Evolutionary conservation across 2,888 invertebrate species (phyloP).

Genomic region (Synanthedon myopaeformis): DNA sequence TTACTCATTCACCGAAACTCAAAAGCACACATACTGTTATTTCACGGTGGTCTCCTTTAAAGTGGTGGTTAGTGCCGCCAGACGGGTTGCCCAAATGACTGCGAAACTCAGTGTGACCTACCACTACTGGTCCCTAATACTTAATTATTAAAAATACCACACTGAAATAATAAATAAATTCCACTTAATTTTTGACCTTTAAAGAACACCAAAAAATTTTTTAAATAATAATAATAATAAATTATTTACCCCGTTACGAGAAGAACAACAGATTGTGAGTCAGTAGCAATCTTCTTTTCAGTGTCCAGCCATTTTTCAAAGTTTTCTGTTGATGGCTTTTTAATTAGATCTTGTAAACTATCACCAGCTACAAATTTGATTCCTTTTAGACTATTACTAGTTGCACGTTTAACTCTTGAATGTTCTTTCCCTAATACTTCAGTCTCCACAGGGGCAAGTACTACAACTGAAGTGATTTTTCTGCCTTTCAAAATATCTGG

Average conservation of each 20-base stretch:
- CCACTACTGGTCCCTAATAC: no score
- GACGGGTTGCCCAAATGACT: no score
- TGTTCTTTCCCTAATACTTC: conserved; percentile 64
- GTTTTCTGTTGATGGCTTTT: conserved; percentile 80
- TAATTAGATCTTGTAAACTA: conserved; percentile 79
- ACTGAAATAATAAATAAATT: no score
- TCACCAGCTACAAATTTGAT: conserved; percentile 82
- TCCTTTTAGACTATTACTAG: conserved; percentile 72
- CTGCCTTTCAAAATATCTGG: conserved; percentile 82
- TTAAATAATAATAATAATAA: background rate
- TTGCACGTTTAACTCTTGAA: conserved; percentile 66
- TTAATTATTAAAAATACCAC: no score
- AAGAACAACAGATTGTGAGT: conserved; percentile 84
- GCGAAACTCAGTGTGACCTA: no score
- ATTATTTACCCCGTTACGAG: conserved; percentile 78
- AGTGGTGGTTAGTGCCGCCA: no score
- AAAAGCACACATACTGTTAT: no score
- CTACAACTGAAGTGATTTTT: conserved; percentile 86
- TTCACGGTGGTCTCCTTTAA: no score
- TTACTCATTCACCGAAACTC: no score
- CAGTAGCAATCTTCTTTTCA: conserved; percentile 79
- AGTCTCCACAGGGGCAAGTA: conserved; percentile 85
- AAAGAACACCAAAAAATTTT: background rate
- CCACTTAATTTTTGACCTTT: no score
- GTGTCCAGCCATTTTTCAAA: conserved; percentile 84